A percentile compares a stretch with the other conserved stretches of the same genome.
These are phyloP conservation scores for Helicorthomorpha holstii DNA, from an alignment of 1,140 invertebrate species.

Conservation along the genomic window DNA sequence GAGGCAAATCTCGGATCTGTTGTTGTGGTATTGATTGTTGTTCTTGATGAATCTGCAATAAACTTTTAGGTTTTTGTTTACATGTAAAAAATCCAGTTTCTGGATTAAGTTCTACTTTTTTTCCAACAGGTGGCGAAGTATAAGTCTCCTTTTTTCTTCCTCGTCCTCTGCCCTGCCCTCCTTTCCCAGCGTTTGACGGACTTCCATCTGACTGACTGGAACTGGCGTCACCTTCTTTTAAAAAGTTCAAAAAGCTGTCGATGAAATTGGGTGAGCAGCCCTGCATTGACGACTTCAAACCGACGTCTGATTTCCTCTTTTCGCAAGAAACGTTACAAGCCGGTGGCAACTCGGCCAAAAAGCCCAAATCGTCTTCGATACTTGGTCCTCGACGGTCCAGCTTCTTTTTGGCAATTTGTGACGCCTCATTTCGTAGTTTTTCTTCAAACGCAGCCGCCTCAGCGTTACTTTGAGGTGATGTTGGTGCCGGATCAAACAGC, in stretches of 20 bases:
- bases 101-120: conserved; percentile 11
- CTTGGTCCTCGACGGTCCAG: background rate
- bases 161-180: background rate
- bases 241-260: conserved; percentile 13
- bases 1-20: too few species aligned
- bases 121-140: conserved; percentile 2
- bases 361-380: conserved; percentile 14
- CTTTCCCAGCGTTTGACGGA: background rate
- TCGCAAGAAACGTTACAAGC: conserved; percentile 7
- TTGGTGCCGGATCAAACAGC: background rate
- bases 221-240: background rate
- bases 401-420: conserved; percentile 10
- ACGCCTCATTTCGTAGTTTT: background rate
- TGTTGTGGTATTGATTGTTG: background rate
- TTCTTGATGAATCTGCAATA: conserved; percentile 3
- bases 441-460: background rate
- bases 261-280: conserved; percentile 8
- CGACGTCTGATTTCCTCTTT: conserved; percentile 7
- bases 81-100: conserved; percentile 9
- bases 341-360: conserved; percentile 12
- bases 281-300: conserved; percentile 2
- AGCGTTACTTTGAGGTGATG: background rate
- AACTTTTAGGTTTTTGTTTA: conserved; percentile 7
- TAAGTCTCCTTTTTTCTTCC: conserved; percentile 1
- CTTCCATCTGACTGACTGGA: background rate